phyloP scores from a whole-genome alignment of 2,888 invertebrate genomes.

The Zhuqinia jingwanae region DNA sequence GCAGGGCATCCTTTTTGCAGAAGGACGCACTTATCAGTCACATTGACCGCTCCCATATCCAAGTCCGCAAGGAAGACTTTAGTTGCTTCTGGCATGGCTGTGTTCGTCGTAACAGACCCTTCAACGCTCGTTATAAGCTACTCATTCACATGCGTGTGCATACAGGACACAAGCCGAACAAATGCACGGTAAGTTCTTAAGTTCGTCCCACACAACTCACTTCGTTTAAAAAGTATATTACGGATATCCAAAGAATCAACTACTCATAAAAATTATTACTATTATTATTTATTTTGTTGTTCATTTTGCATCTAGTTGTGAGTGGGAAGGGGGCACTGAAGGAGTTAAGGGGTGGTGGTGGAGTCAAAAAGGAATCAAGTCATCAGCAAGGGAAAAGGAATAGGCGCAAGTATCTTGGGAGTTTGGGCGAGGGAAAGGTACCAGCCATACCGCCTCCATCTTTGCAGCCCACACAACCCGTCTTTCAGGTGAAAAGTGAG shows the following conservation, averaged over 20 bases:
- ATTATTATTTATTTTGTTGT: conserved; percentile 86
- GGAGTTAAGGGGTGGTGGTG: too few species aligned
- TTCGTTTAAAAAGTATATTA: too few species aligned
- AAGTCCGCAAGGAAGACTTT: conserved; percentile 88
- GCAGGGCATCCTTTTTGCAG: conserved; percentile 89
- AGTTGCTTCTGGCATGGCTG: conserved; percentile 97
- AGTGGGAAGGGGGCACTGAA: neutral
- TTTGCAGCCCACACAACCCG: neutral
- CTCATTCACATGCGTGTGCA: conserved; percentile 98
- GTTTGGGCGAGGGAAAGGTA: neutral
- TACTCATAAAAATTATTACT: conserved; percentile 14
- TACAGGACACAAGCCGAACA: conserved; percentile 98
- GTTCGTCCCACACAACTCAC: neutral
- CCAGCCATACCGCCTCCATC: neutral
- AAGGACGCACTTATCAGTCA: conserved; percentile 86
- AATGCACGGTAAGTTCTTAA: conserved; percentile 92
- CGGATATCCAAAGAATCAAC: too few species aligned
- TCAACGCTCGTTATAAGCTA: conserved; percentile 98
- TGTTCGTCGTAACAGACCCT: conserved; percentile 92
- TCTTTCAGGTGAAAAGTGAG: neutral
- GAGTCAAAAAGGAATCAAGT: too few species aligned
- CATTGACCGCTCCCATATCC: conserved; percentile 88
- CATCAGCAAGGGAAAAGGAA: conserved; percentile 24
- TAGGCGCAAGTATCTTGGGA: conserved; percentile 39
- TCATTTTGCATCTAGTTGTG: conserved; percentile 62